A percentile compares a stretch with the other conserved stretches of the same genome.
phyloP scores from a whole-genome alignment of 2,797 vertebrate species.

The Hippocampus kuda region DNA sequence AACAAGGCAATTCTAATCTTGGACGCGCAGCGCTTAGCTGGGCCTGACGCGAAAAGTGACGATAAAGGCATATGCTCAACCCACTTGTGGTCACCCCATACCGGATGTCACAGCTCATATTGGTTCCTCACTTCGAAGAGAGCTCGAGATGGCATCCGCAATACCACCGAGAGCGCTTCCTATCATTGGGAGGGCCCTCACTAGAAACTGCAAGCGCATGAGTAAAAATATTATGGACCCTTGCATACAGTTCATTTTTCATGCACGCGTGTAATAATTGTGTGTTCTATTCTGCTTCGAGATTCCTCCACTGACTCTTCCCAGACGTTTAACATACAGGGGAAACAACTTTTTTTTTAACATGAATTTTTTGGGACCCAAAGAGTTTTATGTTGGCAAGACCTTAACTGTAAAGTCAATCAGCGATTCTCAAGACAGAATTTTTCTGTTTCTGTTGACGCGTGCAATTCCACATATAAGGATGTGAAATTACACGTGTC shows the following conservation, averaged over 20 bases:
- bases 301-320: neutral
- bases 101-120: slow-evolving; percentile 20
- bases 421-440: neutral
- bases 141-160: neutral
- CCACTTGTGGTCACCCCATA: slow-evolving; percentile 25
- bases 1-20: slow-evolving; percentile 53
- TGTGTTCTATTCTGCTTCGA: neutral
- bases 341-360: too few species aligned
- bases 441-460: neutral
- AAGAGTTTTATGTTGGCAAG: too few species aligned
- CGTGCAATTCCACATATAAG: neutral
- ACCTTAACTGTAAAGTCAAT: too few species aligned
- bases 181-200: neutral
- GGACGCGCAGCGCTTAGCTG: slow-evolving; percentile 47
- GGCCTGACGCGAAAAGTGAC: slow-evolving; percentile 32
- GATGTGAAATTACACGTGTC: neutral
- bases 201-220: neutral
- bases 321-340: too few species aligned
- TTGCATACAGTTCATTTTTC: neutral
- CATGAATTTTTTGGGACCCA: too few species aligned
- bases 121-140: neutral
- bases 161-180: neutral
- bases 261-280: neutral
- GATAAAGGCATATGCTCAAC: slow-evolving; percentile 46
- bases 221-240: too few species aligned